Evolutionary conservation across 2,113 vertebrate species (phyloP).

Genomic region (Arenaria interpres): DNA sequence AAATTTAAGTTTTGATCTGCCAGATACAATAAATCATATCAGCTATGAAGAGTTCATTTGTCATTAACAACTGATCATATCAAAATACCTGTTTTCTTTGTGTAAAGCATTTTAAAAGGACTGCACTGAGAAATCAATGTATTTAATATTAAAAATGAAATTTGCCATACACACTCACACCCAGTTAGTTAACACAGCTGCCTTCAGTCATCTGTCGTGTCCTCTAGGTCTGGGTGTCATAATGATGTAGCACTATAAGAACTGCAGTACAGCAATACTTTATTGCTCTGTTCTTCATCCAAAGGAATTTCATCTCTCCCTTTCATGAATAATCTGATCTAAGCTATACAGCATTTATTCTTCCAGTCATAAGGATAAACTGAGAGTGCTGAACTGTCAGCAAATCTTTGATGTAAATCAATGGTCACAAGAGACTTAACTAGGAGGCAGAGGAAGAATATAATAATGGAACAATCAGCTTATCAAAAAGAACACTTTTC

Average conservation of each 20-base stretch:
- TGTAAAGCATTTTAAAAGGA: background rate
- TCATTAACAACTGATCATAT: background rate
- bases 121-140: background rate
- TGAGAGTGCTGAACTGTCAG: conserved; percentile 57
- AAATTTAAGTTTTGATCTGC: background rate
- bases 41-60: background rate
- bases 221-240: background rate
- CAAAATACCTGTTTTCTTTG: background rate
- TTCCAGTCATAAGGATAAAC: conserved; percentile 25
- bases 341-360: conserved; percentile 52
- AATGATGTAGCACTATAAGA: background rate
- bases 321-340: conserved; percentile 58
- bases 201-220: background rate
- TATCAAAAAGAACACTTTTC: conserved; percentile 43
- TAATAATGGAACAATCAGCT: conserved; percentile 9
- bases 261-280: background rate
- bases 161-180: background rate
- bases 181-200: background rate
- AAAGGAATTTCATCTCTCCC: conserved; percentile 31
- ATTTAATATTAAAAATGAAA: background rate
- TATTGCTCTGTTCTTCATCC: conserved; percentile 5
- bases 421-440: conserved; percentile 36
- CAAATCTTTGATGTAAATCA: conserved; percentile 67
- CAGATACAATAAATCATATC: background rate
- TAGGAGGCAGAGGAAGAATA: background rate